Percentiles rank a stretch among this genome's conserved stretches.
phyloP scores from a whole-genome alignment of 2,888 invertebrate species.

The Scaptomyza polygonia region DNA sequence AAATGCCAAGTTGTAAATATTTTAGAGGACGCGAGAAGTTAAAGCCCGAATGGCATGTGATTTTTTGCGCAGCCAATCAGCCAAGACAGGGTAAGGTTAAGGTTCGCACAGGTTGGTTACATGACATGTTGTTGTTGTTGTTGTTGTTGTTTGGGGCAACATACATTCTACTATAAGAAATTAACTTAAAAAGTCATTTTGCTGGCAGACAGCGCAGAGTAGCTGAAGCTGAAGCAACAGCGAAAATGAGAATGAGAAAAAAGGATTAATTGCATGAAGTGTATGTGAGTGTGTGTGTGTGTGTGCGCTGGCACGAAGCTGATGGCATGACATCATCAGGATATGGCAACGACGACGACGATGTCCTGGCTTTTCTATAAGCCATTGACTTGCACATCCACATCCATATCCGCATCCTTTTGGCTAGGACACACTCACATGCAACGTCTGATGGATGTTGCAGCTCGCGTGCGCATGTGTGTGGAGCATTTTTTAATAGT shows the following conservation, averaged over 20 bases:
- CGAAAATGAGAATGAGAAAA: slow-evolving; percentile 41
- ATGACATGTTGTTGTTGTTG: slow-evolving; percentile 30
- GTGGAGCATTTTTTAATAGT: slow-evolving; percentile 80
- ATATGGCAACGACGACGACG: slow-evolving; percentile 27
- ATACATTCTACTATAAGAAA: slow-evolving; percentile 68
- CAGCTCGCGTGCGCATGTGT: slow-evolving; percentile 25
- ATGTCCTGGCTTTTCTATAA: slow-evolving; percentile 77
- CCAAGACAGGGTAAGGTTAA: slow-evolving; percentile 22
- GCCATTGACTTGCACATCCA: slow-evolving; percentile 73
- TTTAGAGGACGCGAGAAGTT: slow-evolving; percentile 6
- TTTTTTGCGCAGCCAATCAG: slow-evolving; percentile 41
- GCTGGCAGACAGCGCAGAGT: slow-evolving; percentile 44
- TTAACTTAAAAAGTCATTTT: slow-evolving; percentile 80
- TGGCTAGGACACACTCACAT: slow-evolving; percentile 45
- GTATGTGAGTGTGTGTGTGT: too few relatives aligned
- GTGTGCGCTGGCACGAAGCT: slow-evolving; percentile 25
- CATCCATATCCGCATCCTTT: slow-evolving; percentile 62
- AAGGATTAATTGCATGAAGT: slow-evolving; percentile 76
- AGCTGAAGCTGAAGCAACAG: slow-evolving; percentile 5
- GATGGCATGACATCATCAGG: slow-evolving; percentile 37
- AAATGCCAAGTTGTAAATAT: too few relatives aligned
- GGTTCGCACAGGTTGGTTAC: not conserved
- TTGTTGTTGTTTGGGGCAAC: slow-evolving; percentile 58
- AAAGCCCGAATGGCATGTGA: slow-evolving; percentile 28
- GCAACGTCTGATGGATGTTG: slow-evolving; percentile 50